Conservation (phyloP, 2,888 invertebrate genomes). For the Auanema sp. region DNA sequence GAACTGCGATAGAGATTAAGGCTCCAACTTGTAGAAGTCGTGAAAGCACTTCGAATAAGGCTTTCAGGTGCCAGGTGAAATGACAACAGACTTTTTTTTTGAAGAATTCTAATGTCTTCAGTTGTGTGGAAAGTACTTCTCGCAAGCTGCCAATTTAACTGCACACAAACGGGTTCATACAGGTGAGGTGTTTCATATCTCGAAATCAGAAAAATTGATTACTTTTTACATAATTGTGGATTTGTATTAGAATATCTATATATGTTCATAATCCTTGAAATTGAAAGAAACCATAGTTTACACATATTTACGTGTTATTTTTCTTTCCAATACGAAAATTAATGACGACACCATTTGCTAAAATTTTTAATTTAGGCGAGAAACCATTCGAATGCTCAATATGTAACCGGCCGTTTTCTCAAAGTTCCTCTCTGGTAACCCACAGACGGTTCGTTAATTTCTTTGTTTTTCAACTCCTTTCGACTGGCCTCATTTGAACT, state of each 20-base stretch:
- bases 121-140: conserved; percentile 76
- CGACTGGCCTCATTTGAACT: neutral
- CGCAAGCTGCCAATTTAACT: conserved; percentile 93
- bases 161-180: conserved; percentile 90
- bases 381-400: conserved; percentile 97
- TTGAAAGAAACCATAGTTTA: conserved; percentile 6
- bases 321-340: neutral
- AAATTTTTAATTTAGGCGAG: conserved; percentile 76
- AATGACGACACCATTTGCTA: neutral
- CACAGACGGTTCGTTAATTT: conserved; percentile 77
- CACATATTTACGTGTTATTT: too few relatives aligned
- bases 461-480: conserved; percentile 2
- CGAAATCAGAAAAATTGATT: neutral
- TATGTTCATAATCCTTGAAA: neutral
- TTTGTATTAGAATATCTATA: neutral
- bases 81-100: neutral
- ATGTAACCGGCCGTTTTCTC: conserved; percentile 93
- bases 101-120: conserved; percentile 30
- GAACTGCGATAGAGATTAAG: neutral
- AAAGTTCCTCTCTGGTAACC: conserved; percentile 89
- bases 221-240: neutral
- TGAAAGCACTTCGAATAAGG: conserved; percentile 19
- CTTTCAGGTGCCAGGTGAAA: conserved; percentile 30
- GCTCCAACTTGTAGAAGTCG: neutral
- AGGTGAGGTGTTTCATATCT: conserved; percentile 23